These are phyloP conservation scores for Bolborhynchus lineola DNA, from an alignment of 2,113 vertebrate species.

Conservation along the genomic window DNA sequence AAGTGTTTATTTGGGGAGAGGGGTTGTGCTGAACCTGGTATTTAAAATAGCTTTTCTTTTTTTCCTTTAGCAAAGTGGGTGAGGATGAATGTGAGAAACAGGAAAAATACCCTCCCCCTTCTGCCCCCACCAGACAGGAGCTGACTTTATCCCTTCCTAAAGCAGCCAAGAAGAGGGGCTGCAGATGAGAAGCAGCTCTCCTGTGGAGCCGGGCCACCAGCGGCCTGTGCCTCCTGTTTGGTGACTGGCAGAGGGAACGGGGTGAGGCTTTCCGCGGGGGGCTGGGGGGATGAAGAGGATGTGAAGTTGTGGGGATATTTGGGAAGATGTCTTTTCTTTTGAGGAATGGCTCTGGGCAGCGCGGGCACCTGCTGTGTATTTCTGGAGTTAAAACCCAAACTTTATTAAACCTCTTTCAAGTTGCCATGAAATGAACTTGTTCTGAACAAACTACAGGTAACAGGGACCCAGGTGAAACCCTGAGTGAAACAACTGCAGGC, in stretches of 20 bases:
- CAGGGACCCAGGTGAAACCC: rapidly evolving
- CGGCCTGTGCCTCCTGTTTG: neutral
- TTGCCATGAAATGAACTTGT: rapidly evolving
- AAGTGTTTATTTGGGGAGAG: neutral
- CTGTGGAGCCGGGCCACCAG: neutral
- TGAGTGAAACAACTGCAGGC: neutral
- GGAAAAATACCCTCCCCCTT: constrained; percentile 1
- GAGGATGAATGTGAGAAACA: constrained; percentile 16
- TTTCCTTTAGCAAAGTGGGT: neutral
- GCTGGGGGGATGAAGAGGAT: too few species aligned
- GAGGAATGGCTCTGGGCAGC: neutral
- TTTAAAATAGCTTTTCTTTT: neutral
- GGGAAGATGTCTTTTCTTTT: neutral
- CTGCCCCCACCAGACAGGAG: constrained; percentile 1
- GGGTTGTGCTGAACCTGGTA: neutral
- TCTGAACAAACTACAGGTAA: neutral
- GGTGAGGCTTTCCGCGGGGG: neutral
- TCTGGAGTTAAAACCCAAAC: neutral
- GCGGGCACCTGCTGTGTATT: rapidly evolving
- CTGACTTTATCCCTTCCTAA: neutral
- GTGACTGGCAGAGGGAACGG: neutral
- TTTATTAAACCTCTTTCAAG: neutral
- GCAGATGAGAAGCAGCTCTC: neutral
- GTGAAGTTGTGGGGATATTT: neutral
- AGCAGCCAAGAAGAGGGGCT: neutral